Evolutionary conservation across 2,888 invertebrate genomes (phyloP).

Genomic region (Drosophila robusta): DNA sequence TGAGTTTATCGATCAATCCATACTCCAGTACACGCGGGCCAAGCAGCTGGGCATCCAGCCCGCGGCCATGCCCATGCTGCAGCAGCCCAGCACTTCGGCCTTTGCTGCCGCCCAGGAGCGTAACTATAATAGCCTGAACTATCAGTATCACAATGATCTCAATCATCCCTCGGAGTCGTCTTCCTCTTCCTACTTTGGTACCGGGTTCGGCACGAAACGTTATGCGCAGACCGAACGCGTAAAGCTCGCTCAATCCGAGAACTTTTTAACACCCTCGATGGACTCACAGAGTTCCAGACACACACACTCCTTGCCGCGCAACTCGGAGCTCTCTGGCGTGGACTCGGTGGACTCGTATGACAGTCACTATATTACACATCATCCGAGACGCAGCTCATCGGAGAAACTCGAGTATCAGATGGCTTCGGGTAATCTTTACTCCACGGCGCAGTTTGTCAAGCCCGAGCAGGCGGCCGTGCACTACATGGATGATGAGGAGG

Average conservation of each 20-base stretch:
- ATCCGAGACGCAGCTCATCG: constrained; percentile 74
- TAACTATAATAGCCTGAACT: constrained; percentile 71
- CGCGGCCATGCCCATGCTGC: constrained; percentile 45
- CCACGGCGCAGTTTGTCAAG: constrained; percentile 83
- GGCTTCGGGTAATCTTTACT: constrained; percentile 87
- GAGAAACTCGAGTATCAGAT: constrained; percentile 87
- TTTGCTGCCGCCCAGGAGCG: constrained; percentile 71
- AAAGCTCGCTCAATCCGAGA: constrained; percentile 82
- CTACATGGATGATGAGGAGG: constrained; percentile 78
- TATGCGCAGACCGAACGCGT: constrained; percentile 70
- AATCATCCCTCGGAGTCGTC: constrained; percentile 84
- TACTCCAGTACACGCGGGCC: constrained; percentile 82
- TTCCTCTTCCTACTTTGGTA: constrained; percentile 84
- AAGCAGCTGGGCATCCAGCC: constrained; percentile 76
- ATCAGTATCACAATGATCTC: constrained; percentile 83
- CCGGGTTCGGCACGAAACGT: constrained; percentile 80
- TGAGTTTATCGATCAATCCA: constrained; percentile 85
- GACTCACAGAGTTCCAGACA: constrained; percentile 84
- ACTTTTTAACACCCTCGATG: constrained; percentile 82
- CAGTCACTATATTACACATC: constrained; percentile 84
- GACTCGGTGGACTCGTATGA: constrained; percentile 85
- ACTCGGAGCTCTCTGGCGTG: constrained; percentile 84
- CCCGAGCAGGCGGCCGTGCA: constrained; percentile 68
- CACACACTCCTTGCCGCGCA: constrained; percentile 84
- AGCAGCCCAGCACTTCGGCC: constrained; percentile 63